These are phyloP conservation scores for Gracilinanus agilis DNA, from an alignment of 2,113 vertebrate genomes.

Conservation along the genomic window DNA sequence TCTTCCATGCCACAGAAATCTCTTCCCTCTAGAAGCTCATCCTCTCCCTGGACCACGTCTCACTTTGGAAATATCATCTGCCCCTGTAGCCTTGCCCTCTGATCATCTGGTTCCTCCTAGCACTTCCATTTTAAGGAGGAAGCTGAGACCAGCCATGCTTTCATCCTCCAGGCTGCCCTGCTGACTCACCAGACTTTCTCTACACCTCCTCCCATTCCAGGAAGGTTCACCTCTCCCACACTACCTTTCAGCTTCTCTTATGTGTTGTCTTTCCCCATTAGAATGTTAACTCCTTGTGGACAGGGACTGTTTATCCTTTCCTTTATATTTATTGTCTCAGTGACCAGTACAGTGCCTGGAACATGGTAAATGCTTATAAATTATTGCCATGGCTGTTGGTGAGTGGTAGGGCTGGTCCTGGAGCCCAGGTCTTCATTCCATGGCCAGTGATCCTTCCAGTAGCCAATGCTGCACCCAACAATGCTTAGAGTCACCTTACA, in stretches of 20 bases:
- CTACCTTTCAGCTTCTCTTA: background rate
- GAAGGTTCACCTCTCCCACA: background rate
- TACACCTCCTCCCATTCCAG: background rate
- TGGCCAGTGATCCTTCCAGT: too few relatives aligned
- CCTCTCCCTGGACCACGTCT: background rate
- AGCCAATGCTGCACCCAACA: too few relatives aligned
- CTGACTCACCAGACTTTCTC: background rate
- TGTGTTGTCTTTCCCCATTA: background rate
- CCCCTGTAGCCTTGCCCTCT: too few relatives aligned
- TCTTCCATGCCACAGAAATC: too few relatives aligned
- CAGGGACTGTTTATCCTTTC: background rate
- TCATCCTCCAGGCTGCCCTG: background rate
- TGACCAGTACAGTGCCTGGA: too few relatives aligned
- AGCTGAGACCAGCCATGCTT: too few relatives aligned
- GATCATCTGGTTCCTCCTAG: background rate
- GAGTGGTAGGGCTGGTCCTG: too few relatives aligned
- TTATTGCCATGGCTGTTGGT: too few relatives aligned
- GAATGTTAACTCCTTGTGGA: background rate
- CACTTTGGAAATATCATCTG: background rate
- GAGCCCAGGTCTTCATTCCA: too few relatives aligned
- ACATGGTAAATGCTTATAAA: too few relatives aligned
- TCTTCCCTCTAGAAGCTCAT: background rate
- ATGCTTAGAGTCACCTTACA: too few relatives aligned
- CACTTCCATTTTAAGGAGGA: background rate
- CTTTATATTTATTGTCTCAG: too few relatives aligned